Conservation (phyloP, 1,140 invertebrate species). For the Hesperophylax magnus region DNA sequence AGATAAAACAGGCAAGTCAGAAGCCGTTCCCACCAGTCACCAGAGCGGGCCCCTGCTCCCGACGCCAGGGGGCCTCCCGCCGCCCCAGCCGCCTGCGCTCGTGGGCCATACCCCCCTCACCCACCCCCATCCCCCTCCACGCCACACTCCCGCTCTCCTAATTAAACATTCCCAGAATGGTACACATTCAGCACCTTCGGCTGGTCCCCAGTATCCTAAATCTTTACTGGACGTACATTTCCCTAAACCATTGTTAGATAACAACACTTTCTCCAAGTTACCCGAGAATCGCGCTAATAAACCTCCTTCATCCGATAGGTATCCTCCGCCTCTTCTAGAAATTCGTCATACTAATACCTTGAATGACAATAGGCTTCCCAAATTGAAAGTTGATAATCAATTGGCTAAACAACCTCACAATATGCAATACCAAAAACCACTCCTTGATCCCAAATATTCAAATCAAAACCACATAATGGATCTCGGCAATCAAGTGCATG, state of each 20-base stretch:
- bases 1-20: conserved; percentile 70
- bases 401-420: background rate
- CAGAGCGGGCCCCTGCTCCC: conserved; percentile 60
- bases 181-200: background rate
- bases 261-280: background rate
- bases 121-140: background rate
- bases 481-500: background rate
- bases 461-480: background rate
- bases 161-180: conserved; percentile 24
- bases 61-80: conserved; percentile 58
- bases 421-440: conserved; percentile 4
- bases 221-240: conserved; percentile 47
- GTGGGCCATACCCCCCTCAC: background rate
- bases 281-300: no score
- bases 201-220: conserved; percentile 36
- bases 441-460: conserved; percentile 30
- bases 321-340: background rate
- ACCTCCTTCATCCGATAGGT: no score
- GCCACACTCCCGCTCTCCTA: background rate
- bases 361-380: background rate
- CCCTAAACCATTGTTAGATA: conserved; percentile 48
- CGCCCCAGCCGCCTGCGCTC: conserved; percentile 63
- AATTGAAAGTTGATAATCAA: background rate
- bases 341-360: background rate
- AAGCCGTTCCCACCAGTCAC: conserved; percentile 61